Base-by-base conservation (phyloP, 2,797 vertebrate species). In the Eulemur albifrons region DNA sequence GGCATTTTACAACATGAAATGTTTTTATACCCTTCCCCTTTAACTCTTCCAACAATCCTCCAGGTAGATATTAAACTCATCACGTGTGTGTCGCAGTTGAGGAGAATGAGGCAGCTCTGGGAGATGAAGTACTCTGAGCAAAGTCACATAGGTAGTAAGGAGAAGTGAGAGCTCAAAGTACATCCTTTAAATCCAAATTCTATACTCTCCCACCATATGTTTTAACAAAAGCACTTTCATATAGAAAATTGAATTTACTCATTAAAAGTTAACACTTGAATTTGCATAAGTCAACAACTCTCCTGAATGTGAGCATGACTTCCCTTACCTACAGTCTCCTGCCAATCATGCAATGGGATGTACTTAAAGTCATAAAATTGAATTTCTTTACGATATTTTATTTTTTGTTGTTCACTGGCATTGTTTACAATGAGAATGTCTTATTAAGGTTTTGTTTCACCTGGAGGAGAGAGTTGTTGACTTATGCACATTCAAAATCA, bases 191-290 rank as follows among this genome's bases (percentile, higher is more conserved):
- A 45, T 43, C 32, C 54, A 80, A 61, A 40, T 48, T 38, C 50
- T 23, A 63, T 69, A 35, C n/a, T 27, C 18, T 80, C 59, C 72
- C 35, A 80, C 30, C 35, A 35, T 75, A 57, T 32, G 21, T 57
- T 87, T 95, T 59, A 91, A 40, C 52, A 86, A 92, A 92, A 80
- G 12, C 67, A 77, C 15, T 45, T 93, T 83, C 35, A n/a, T 38
- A 73, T 0, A 88, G 79, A 94, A 94, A 93, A 63, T 7, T 80
- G 70, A 73, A 94, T 84, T 93, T 81, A 67, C 38, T 89, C 69
- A 63, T 59, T 52, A 91, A 88, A 18, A 81, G 35, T 72, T 93
- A 92, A 92, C 63, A 95, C 79, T 92, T 92, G 79, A 92, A 95
- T 87, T 57, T 92, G 59, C 23, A 2, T 59, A 61, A 52, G 38